Evolutionary conservation across 1,140 invertebrate genomes (phyloP).

Genomic region (Drosophila bifasciata): DNA sequence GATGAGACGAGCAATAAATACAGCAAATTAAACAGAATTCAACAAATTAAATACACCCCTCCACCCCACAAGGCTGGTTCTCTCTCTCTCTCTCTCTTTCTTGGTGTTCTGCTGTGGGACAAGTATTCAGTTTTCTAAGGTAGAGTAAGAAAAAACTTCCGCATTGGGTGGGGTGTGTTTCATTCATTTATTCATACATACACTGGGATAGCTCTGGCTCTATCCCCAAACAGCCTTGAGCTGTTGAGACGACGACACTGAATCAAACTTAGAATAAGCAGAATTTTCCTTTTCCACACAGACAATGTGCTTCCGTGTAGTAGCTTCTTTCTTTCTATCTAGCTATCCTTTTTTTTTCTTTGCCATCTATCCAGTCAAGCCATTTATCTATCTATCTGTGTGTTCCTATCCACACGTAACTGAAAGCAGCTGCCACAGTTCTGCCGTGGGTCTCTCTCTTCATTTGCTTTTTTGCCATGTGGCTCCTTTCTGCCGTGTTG

Average conservation of each 20-base stretch:
- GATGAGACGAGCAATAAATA: constrained; percentile 63
- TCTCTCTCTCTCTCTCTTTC: constrained; percentile 29
- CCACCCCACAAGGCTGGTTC: constrained; percentile 20
- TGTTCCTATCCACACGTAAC: constrained; percentile 21
- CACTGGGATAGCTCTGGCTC: too few species aligned
- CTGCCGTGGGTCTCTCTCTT: constrained; percentile 37
- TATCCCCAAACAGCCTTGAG: constrained; percentile 24
- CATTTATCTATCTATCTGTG: constrained; percentile 39
- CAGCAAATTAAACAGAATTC: constrained; percentile 68
- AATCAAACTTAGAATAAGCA: constrained; percentile 66
- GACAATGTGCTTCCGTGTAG: constrained; percentile 66
- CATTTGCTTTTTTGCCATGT: constrained; percentile 46
- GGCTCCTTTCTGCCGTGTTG: constrained; percentile 25
- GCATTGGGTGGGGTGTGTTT: constrained; percentile 27
- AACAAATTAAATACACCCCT: constrained; percentile 71
- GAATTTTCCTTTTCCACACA: constrained; percentile 54
- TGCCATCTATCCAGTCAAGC: constrained; percentile 10
- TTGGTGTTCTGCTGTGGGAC: constrained; percentile 12
- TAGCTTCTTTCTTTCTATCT: constrained; percentile 30
- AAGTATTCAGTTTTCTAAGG: constrained; percentile 26
- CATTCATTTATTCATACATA: constrained; percentile 10
- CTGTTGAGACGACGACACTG: constrained; percentile 52
- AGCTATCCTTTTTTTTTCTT: constrained; percentile 5
- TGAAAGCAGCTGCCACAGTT: constrained; percentile 38
- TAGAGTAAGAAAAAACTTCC: constrained; percentile 49